Evolutionary conservation across 2,888 invertebrate genomes (phyloP).

Genomic region (Trisateles emortualis): DNA sequence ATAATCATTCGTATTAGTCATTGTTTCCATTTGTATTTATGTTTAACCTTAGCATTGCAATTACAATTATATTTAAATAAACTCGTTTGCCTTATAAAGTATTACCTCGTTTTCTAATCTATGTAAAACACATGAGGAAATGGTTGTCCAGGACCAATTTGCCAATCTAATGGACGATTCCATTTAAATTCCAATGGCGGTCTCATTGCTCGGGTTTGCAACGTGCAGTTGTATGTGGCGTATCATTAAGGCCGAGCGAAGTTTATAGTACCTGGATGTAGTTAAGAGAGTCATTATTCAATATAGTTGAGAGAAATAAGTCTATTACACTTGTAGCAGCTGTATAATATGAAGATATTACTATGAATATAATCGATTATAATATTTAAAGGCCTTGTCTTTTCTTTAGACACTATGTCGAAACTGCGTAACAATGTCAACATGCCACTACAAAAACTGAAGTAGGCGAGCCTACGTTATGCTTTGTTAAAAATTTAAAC

Average conservation of each 20-base stretch:
- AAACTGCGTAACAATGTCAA: constrained; percentile 34
- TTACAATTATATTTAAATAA: constrained; percentile 20
- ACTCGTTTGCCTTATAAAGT: constrained; percentile 41
- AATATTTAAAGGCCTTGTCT: constrained; percentile 17
- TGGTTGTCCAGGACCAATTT: constrained; percentile 32
- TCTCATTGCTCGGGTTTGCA: constrained; percentile 14
- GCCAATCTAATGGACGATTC: constrained; percentile 40
- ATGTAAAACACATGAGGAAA: constrained; percentile 33
- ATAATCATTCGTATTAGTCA: constrained; percentile 37
- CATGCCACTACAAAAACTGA: constrained; percentile 37
- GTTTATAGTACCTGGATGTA: constrained; percentile 10
- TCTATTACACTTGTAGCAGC: background rate
- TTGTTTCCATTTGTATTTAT: constrained; percentile 32
- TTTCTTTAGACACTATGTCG: constrained; percentile 19
- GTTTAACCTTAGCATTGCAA: constrained; percentile 10
- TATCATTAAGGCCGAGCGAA: constrained; percentile 9
- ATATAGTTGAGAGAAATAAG: constrained; percentile 3
- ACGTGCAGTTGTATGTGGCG: constrained; percentile 16
- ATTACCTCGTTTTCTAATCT: constrained; percentile 36
- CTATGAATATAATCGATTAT: background rate
- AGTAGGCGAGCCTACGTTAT: constrained; percentile 21
- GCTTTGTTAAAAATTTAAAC: constrained; percentile 10
- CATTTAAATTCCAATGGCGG: constrained; percentile 48
- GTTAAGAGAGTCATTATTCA: constrained; percentile 8
- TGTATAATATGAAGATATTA: too few relatives aligned